These are phyloP conservation scores for Orchesellides sinensis DNA, from an alignment of 2,888 invertebrate species.

Conservation along the genomic window DNA sequence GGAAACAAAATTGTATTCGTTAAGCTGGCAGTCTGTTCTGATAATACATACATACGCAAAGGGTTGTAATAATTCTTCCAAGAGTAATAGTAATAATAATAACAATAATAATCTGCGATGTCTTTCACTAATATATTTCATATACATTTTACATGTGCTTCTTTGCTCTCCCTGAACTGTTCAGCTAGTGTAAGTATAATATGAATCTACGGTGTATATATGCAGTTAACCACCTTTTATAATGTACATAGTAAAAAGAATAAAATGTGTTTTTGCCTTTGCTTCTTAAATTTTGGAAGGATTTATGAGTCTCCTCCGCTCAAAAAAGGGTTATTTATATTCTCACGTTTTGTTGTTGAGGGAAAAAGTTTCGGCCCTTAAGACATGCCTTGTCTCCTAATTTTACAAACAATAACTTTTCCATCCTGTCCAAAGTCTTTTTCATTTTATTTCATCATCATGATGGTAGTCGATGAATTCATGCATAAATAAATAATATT, in stretches of 20 bases:
- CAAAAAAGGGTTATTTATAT: conserved; percentile 68
- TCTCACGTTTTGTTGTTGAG: conserved; percentile 60
- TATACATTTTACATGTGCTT: background rate
- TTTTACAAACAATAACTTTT: conserved; percentile 64
- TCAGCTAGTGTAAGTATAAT: background rate
- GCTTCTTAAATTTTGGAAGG: conserved; percentile 50
- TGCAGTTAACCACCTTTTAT: no score
- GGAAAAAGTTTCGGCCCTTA: conserved; percentile 17
- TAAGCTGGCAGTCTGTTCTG: conserved; percentile 1
- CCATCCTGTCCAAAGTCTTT: conserved; percentile 48
- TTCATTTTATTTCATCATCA: background rate
- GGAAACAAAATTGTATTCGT: conserved; percentile 24
- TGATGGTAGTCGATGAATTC: conserved; percentile 49
- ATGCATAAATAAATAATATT: conserved; percentile 67
- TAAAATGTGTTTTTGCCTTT: conserved; percentile 48
- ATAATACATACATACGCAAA: background rate
- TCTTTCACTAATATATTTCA: background rate
- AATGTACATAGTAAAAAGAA: conserved; percentile 10
- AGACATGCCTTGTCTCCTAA: conserved; percentile 43
- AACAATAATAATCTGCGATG: conserved; percentile 32
- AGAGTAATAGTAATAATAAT: conserved; percentile 36
- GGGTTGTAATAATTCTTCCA: conserved; percentile 36
- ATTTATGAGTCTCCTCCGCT: conserved; percentile 67
- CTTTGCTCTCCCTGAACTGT: background rate
- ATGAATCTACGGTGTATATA: background rate